Evolutionary conservation across 2,888 invertebrate genomes (phyloP), one percentile per base, ranked within the genome.

Genomic region (Synergus gifuensis): DNA sequence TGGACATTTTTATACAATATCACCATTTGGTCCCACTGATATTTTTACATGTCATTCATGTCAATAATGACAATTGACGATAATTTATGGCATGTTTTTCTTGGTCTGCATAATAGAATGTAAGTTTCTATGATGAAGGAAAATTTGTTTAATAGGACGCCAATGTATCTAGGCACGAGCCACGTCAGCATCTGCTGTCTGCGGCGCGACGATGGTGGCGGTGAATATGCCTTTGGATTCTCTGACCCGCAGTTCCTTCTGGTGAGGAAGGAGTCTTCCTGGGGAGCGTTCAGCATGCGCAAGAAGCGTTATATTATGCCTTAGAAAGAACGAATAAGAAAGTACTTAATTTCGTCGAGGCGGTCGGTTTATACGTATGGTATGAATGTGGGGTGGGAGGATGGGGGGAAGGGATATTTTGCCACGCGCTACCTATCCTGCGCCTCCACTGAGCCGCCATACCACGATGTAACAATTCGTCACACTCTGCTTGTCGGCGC

Each of bases 181-280:
- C 90, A 90, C 87, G 86, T 87, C 86, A 86, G 87, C 88, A 85
- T 84, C 83, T 60, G 18, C 18, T 60, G 11, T 18, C 12, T 83
- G 82, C 81, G 82, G 79, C 76, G 76, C 82, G 40, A 78, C 82
- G 22, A 28, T 1, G 22, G 22, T 76, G 78, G 60, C 77, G 80
- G 82, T 87, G 88, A 90, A 89, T 90, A 88, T 88, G 90, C 89
- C 88, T 85, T 77, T 85, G 87, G 86, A 91, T 89, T 89, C 91
- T 90, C 89, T 91, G 91, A 91, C 91, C 91, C 91, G 91, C 88
- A 91, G 90, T 90, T 91, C 91, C 91, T 91, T 88, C 81, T 78
- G 83, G 22, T 60, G 60, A 60, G 60, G 22, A 85, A 86, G 88
- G 87, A 87, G 88, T 88, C 87, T 89, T 88, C 86, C 88, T 88